Evolutionary conservation across 2,113 vertebrate genomes (phyloP).

Genomic region (Leptobrachium leishanense): DNA sequence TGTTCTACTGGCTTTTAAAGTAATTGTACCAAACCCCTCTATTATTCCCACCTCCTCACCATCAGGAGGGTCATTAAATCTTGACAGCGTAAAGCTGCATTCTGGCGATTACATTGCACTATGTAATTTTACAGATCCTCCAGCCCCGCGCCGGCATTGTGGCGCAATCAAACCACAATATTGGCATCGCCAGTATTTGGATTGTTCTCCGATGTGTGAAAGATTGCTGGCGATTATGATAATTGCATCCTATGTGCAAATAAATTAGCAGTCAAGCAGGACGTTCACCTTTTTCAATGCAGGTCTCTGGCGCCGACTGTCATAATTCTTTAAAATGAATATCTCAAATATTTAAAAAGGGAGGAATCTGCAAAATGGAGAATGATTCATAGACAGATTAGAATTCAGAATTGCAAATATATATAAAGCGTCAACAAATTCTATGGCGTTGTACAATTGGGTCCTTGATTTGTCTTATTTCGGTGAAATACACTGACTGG

Average conservation of each 20-base stretch:
- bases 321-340: too few species aligned
- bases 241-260: constrained; percentile 23
- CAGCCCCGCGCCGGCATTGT: constrained; percentile 3
- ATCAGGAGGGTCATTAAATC: too few species aligned
- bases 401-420: too few species aligned
- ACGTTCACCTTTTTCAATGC: background rate
- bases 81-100: background rate
- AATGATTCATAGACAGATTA: background rate
- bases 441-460: too few species aligned
- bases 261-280: constrained; percentile 8
- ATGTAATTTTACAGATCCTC: background rate
- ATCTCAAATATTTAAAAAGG: too few species aligned
- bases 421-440: too few species aligned
- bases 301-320: background rate
- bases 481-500: too few species aligned
- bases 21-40: too few species aligned
- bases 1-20: too few species aligned
- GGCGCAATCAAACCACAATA: constrained; percentile 12
- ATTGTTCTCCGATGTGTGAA: constrained; percentile 29
- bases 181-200: constrained; percentile 1
- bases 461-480: too few species aligned
- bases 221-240: constrained; percentile 18
- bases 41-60: too few species aligned
- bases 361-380: background rate
- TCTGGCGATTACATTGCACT: background rate